Evolutionary conservation across 2,888 invertebrate species (phyloP).

Genomic region (Druceiella hillmani): DNA sequence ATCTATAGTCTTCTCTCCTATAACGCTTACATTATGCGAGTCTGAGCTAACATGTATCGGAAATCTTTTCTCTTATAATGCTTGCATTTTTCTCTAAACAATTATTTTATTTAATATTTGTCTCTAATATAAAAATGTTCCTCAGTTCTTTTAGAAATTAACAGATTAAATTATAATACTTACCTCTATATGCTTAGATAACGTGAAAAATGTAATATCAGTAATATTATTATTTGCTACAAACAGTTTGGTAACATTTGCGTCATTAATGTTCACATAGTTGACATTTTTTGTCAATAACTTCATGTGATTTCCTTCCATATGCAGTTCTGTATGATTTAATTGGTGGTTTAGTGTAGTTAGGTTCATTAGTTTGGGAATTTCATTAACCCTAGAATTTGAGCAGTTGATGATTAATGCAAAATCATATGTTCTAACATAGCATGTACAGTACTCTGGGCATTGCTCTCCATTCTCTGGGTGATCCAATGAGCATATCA

Average conservation of each 20-base stretch:
- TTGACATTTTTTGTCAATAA: slow-evolving; percentile 33
- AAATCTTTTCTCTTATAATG: too few species aligned
- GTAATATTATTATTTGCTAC: slow-evolving; percentile 46
- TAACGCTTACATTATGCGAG: too few species aligned
- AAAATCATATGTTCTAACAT: slow-evolving; percentile 38
- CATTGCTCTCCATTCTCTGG: slow-evolving; percentile 32
- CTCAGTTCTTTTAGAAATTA: too few species aligned
- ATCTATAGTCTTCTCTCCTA: too few species aligned
- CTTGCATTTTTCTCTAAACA: too few species aligned
- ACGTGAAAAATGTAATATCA: too few species aligned
- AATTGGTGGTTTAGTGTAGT: slow-evolving; percentile 23
- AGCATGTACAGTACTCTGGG: slow-evolving; percentile 49
- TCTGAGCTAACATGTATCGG: too few species aligned
- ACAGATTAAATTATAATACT: too few species aligned
- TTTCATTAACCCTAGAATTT: slow-evolving; percentile 34
- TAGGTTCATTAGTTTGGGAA: slow-evolving; percentile 37
- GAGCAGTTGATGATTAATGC: slow-evolving; percentile 53
- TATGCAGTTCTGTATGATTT: slow-evolving; percentile 38
- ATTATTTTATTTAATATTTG: too few species aligned
- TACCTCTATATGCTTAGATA: too few species aligned
- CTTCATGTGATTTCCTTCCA: slow-evolving; percentile 35
- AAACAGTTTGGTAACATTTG: slow-evolving; percentile 43
- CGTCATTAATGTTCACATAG: slow-evolving; percentile 38
- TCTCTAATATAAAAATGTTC: too few species aligned
- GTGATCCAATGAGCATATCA: slow-evolving; percentile 43